Conservation (phyloP, 2,797 vertebrate species). For the Cirrhinus molitorella region DNA sequence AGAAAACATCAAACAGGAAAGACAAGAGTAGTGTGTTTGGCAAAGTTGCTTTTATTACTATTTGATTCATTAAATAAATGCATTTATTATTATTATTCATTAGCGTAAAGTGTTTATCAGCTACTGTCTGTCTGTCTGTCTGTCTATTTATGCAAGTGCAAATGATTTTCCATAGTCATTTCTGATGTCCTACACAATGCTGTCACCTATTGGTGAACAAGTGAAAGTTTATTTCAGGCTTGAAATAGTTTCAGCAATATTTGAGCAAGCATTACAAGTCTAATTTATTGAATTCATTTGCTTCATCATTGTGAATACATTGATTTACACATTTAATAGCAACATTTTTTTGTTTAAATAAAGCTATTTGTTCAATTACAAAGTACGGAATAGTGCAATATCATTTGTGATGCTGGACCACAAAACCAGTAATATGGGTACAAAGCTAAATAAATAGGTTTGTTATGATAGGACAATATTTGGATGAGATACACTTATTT, state of each 20-base stretch:
- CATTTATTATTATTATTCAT: background rate
- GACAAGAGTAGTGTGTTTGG: background rate
- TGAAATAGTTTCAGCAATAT: background rate
- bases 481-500: too few species aligned
- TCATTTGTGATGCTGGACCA: too few species aligned
- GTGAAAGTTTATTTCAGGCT: background rate
- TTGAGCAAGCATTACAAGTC: background rate
- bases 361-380: constrained; percentile 3
- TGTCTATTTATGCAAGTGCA: background rate
- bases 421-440: too few species aligned
- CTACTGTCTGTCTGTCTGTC: too few species aligned
- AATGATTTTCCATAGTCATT: background rate
- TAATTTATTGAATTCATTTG: background rate
- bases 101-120: background rate
- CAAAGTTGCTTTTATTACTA: background rate
- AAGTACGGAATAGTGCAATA: too few species aligned
- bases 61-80: background rate
- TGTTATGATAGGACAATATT: too few species aligned
- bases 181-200: constrained; percentile 36
- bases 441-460: too few species aligned
- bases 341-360: background rate
- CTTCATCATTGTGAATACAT: background rate
- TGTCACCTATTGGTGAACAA: constrained; percentile 50
- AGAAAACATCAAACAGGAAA: constrained; percentile 47
- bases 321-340: background rate